These are phyloP conservation scores for Sicus ferrugineus DNA, from an alignment of 2,888 invertebrate genomes.

Conservation along the genomic window DNA sequence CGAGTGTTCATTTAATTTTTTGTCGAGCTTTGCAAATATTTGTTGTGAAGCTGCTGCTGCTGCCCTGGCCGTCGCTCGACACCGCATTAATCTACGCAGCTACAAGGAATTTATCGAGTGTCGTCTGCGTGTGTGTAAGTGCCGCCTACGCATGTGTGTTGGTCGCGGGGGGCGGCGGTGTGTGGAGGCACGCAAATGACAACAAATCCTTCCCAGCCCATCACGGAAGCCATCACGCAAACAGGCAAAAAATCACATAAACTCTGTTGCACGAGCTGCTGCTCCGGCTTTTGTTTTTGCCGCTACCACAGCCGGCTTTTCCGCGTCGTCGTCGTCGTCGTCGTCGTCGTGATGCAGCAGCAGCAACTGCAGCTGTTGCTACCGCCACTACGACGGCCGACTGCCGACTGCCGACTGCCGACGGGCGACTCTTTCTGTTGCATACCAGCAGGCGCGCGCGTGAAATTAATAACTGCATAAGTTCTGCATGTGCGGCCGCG, in stretches of 20 bases:
- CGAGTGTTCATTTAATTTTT: conserved; percentile 10
- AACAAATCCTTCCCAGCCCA: conserved; percentile 3
- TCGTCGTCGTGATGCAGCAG: conserved; percentile 28
- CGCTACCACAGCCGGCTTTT: neutral
- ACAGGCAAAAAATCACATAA: neutral
- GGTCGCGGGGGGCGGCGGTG: too few species aligned
- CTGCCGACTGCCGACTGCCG: too few species aligned
- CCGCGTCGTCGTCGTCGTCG: conserved; percentile 34
- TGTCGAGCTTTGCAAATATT: conserved; percentile 20
- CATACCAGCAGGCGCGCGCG: conserved; percentile 51
- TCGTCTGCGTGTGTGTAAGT: conserved; percentile 4
- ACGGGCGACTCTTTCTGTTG: conserved; percentile 16
- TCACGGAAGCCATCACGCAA: neutral
- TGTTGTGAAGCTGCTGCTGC: neutral
- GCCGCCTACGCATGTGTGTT: conserved; percentile 24
- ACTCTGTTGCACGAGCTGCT: neutral
- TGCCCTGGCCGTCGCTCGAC: conserved; percentile 2
- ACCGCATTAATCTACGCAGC: conserved; percentile 27
- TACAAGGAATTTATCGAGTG: conserved; percentile 29
- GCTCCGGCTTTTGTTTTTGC: neutral
- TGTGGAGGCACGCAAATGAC: conserved; percentile 6
- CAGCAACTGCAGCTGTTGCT: neutral
- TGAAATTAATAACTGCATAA: conserved; percentile 65
- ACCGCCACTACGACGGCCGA: neutral
- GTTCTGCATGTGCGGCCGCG: conserved; percentile 63